phyloP scores from a whole-genome alignment of 2,888 invertebrate genomes.

The Oeneis ivallda region DNA sequence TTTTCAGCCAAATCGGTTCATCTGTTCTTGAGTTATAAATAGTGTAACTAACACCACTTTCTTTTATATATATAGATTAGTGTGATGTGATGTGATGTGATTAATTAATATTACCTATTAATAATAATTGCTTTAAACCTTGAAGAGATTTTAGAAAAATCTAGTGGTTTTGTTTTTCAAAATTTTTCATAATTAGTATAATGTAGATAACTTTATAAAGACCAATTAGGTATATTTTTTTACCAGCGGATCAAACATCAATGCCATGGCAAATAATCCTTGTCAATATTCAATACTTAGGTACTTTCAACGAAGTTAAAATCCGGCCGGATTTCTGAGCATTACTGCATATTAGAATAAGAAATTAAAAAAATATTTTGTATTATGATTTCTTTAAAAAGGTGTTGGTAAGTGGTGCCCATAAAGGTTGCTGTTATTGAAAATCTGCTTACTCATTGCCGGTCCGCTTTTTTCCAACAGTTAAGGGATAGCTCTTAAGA shows the following conservation, averaged over 20 bases:
- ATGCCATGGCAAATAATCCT: neutral
- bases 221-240: too few species aligned
- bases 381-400: constrained; percentile 30
- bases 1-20: too few species aligned
- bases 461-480: neutral
- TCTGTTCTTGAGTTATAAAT: too few species aligned
- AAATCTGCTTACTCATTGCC: constrained; percentile 39
- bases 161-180: too few species aligned
- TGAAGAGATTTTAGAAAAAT: too few species aligned
- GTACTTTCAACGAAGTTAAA: neutral
- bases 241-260: neutral
- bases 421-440: constrained; percentile 40
- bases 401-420: constrained; percentile 40
- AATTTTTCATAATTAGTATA: too few species aligned
- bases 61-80: too few species aligned
- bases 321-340: neutral
- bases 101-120: too few species aligned
- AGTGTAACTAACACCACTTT: too few species aligned
- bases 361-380: constrained; percentile 19
- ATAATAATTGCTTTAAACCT: too few species aligned
- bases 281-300: neutral
- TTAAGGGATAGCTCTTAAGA: neutral
- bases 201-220: too few species aligned
- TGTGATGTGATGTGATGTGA: too few species aligned
- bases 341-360: constrained; percentile 17